phyloP scores from a whole-genome alignment of 2,888 invertebrate genomes.

The Drosophila subquinaria region DNA sequence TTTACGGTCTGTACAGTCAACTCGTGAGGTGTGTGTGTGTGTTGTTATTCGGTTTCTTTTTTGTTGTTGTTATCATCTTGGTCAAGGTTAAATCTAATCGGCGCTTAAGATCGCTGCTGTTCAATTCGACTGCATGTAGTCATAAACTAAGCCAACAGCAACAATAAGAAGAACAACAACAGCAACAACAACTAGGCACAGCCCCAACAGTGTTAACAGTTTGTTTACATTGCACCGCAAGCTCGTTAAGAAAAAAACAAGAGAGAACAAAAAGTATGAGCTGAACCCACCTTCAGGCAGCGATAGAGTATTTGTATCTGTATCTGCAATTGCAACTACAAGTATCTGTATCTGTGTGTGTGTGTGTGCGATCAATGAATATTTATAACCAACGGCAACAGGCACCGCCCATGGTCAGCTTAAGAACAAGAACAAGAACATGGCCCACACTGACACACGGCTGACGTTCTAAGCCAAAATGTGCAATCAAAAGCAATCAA shows the following conservation, averaged over 20 bases:
- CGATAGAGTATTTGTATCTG: slow-evolving; percentile 28
- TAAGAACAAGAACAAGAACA: slow-evolving; percentile 64
- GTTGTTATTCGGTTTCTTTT: slow-evolving; percentile 4
- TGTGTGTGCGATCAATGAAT: slow-evolving; percentile 67
- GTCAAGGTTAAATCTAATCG: slow-evolving; percentile 83
- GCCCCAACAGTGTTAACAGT: slow-evolving; percentile 71
- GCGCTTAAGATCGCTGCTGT: slow-evolving; percentile 70
- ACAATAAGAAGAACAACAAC: slow-evolving; percentile 18
- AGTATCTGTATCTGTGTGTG: slow-evolving; percentile 27
- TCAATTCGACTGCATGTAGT: slow-evolving; percentile 60
- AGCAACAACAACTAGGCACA: slow-evolving; percentile 21
- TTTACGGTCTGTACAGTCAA: neutral
- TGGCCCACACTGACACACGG: slow-evolving; percentile 65
- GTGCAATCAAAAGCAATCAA: slow-evolving; percentile 75
- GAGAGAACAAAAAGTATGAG: slow-evolving; percentile 31
- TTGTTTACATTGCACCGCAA: slow-evolving; percentile 75
- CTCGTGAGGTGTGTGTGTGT: neutral
- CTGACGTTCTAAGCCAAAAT: slow-evolving; percentile 40
- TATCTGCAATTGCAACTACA: slow-evolving; percentile 14
- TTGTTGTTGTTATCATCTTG: slow-evolving; percentile 78
- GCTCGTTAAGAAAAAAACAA: slow-evolving; percentile 63
- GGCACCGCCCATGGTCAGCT: slow-evolving; percentile 75
- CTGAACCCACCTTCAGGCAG: slow-evolving; percentile 57
- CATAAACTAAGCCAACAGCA: slow-evolving; percentile 62
- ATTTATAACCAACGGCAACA: slow-evolving; percentile 61